phyloP scores from a whole-genome alignment of 2,888 invertebrate genomes.

The Diarsia mendica region DNA sequence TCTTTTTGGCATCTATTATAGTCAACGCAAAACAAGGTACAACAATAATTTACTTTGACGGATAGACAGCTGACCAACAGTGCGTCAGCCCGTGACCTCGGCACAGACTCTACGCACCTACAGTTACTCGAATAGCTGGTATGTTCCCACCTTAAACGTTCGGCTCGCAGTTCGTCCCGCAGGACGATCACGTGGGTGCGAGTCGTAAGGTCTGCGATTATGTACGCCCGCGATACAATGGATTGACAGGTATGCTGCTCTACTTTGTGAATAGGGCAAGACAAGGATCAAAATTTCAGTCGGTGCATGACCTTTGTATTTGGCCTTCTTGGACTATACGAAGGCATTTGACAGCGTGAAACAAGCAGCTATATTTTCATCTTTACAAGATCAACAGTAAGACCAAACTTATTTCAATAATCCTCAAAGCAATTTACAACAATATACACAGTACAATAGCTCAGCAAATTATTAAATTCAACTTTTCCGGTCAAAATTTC shows the following conservation, averaged over 20 bases:
- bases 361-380: too few relatives aligned
- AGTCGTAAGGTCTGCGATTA: constrained; percentile 78
- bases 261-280: neutral
- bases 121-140: constrained; percentile 25
- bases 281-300: neutral
- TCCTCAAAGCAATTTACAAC: too few relatives aligned
- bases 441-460: too few relatives aligned
- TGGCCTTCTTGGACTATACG: too few relatives aligned
- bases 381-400: too few relatives aligned
- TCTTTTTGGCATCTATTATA: too few relatives aligned
- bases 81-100: constrained; percentile 36
- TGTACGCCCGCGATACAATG: constrained; percentile 77
- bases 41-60: neutral
- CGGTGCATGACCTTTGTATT: neutral
- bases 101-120: constrained; percentile 18
- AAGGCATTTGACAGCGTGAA: too few relatives aligned
- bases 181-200: constrained; percentile 85
- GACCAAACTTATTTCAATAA: too few relatives aligned
- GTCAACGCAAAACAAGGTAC: neutral
- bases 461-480: too few relatives aligned
- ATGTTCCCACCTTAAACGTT: constrained; percentile 55
- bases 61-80: neutral
- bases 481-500: too few relatives aligned
- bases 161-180: constrained; percentile 71
- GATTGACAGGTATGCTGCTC: constrained; percentile 52